Percentiles rank a stretch among this genome's conserved stretches.
phyloP scores from a whole-genome alignment of 2,113 vertebrate species.

The Microcebus griseorufus region DNA sequence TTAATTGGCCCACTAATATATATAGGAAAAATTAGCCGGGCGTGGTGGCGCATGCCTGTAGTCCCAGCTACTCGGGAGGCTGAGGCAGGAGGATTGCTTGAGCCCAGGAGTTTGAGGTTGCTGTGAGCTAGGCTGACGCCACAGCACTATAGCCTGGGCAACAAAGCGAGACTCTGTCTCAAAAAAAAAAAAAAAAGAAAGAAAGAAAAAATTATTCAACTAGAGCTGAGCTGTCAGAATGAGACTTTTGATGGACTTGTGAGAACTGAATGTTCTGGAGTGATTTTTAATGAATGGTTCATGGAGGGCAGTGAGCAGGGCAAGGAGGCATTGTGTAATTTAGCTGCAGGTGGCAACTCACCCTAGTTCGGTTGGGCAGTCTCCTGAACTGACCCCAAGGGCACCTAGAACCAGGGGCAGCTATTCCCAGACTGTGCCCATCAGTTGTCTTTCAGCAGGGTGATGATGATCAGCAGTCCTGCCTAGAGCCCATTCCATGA shows the following conservation, averaged over 20 bases:
- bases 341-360: slow-evolving; percentile 22
- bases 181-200: no score
- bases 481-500: neutral
- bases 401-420: neutral
- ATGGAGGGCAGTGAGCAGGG: neutral
- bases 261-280: slow-evolving; percentile 42
- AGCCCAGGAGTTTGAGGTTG: no score
- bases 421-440: neutral
- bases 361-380: neutral
- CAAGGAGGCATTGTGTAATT: slow-evolving; percentile 7
- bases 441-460: neutral
- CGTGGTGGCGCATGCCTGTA: no score
- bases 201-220: neutral
- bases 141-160: no score
- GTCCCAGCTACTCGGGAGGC: no score
- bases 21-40: no score
- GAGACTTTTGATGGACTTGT: neutral
- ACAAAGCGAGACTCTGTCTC: no score
- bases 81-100: no score
- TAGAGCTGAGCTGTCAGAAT: slow-evolving; percentile 46
- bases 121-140: no score
- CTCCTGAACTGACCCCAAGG: neutral
- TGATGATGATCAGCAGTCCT: neutral
- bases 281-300: slow-evolving; percentile 57
- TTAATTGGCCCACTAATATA: no score